Base-by-base conservation (phyloP, 2,797 vertebrate species). In the Notoglanidium macrostoma region DNA sequence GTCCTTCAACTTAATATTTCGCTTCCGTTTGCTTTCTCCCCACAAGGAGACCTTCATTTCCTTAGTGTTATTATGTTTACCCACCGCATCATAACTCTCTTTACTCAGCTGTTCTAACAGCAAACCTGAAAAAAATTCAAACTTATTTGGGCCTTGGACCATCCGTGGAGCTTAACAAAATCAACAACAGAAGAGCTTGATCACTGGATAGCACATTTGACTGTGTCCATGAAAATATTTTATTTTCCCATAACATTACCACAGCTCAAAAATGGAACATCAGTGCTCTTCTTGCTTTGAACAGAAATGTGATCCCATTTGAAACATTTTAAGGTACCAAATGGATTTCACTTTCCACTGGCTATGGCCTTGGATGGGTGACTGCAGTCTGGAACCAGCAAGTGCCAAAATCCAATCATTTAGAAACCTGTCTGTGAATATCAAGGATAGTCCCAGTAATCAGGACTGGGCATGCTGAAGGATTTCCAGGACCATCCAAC, bases 41-140 rank as follows among this genome's bases (percentile, higher is more conserved):
- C 63, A 68, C 81, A 32, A 54, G 81, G 46, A 14, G n/a, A 67
- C 81, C 63, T 54, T 32, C 10, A 54, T 67, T 23, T 67, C 26
- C 44, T 83, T n/a, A 32, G n/a, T 83, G 80, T 83, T 67, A 82
- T 65, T 67, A 83, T 83, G 26, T 51, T 65, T 67, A 65, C 46
- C 40, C 61, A 67, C 29, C 2, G 0, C 65, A 51, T 68, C 81
- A 83, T 32, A 68, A 12, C 81, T 51, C 17, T 51, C 63, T 68
- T 35, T 68, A 54, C 81, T 51, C 44, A 59, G 35, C 12, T 61
- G 55, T 80, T 59, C 55, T 61, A 35, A 15, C 51, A 49, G 59
- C 80, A 82, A 32, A 67, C 51, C 17, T 14, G 10, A 83, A 68
- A 46, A 29, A 54, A 68, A 68, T 68, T 1, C 68, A 54, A n/a